Conservation (phyloP, 2,797 vertebrate genomes). For the Lepus oiostolus region DNA sequence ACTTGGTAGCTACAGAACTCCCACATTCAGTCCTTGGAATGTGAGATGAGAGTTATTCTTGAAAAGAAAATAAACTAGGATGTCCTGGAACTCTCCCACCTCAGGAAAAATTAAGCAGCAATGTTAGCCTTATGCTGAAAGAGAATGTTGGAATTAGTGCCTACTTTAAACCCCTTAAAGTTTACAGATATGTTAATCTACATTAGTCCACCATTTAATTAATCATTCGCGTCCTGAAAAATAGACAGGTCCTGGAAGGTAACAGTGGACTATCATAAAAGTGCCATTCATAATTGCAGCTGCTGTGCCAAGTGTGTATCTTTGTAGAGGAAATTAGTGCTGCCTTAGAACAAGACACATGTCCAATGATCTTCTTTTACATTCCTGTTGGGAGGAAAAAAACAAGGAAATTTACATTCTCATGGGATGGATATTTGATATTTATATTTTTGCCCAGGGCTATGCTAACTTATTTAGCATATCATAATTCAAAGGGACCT, state of each 20-base stretch:
- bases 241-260: not conserved
- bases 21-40: not conserved
- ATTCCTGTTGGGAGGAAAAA: not conserved
- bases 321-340: not conserved
- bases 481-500: constrained; percentile 15
- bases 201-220: not conserved
- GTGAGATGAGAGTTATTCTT: not conserved
- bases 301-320: not conserved
- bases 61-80: not conserved
- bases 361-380: not conserved
- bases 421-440: not conserved
- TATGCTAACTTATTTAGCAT: not conserved
- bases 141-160: not conserved
- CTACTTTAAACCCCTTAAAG: not conserved
- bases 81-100: not conserved
- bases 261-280: not conserved
- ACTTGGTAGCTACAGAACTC: not conserved
- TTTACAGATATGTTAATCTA: not conserved
- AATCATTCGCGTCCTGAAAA: not conserved
- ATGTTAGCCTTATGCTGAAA: not conserved
- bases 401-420: not conserved
- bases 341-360: not conserved
- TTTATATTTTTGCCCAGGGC: not conserved
- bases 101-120: not conserved
- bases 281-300: not conserved